Base-by-base conservation (phyloP, 2,888 invertebrate species). In the Cryptosula pallasiana region DNA sequence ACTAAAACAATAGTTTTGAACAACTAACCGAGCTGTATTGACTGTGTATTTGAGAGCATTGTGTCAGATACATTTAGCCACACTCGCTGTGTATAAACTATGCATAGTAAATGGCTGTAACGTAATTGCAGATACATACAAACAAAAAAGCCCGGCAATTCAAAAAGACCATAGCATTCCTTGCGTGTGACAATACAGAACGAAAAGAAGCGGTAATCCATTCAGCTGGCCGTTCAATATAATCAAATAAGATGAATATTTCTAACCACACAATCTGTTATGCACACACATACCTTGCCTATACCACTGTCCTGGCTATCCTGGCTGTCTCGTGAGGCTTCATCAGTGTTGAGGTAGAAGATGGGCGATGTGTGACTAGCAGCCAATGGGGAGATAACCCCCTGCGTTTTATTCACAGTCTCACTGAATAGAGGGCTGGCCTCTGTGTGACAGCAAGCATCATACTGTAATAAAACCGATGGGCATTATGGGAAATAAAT, bases 221-320 rank as follows among this genome's bases (percentile, higher is more conserved):
- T 20, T n/a, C n/a, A n/a, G n/a, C n/a, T n/a, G n/a, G n/a, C n/a
- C n/a, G n/a, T n/a, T n/a, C n/a, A n/a, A n/a, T n/a, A n/a, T n/a
- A n/a, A n/a, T n/a, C n/a, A n/a, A n/a, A n/a, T n/a, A n/a, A n/a
- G n/a, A n/a, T n/a, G n/a, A n/a, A n/a, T n/a, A n/a, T n/a, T n/a
- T n/a, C n/a, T n/a, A n/a, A n/a, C n/a, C n/a, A n/a, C n/a, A n/a
- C n/a, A n/a, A n/a, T n/a, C n/a, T n/a, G n/a, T n/a, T n/a, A n/a
- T n/a, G n/a, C n/a, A n/a, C n/a, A n/a, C 2, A 32, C 63, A 5
- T 32, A 70, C 70, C 70, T 32, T 34, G n/a, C 25, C 70, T 9
- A 70, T 70, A 2, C 70, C 70, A 32, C 70, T 70, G 69, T 69
- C 69, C 13, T 27, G 29, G 23, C 69, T 69, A n/a, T 58, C 58